Evolutionary conservation across 2,797 vertebrate genomes (phyloP), one percentile per base, ranked within the genome.

Genomic region (Xyrichtys novacula): DNA sequence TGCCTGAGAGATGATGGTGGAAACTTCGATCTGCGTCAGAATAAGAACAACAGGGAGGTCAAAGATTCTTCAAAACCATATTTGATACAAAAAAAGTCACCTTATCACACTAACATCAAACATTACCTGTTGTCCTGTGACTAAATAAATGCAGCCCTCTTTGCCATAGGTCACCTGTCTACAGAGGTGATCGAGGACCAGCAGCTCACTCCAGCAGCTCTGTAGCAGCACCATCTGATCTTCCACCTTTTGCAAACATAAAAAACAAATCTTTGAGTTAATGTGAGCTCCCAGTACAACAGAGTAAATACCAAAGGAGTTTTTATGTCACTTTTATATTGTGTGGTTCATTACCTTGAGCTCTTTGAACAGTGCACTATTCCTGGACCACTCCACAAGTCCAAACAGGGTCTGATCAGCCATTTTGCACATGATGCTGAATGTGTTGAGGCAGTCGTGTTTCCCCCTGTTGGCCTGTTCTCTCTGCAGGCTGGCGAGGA

Each of bases 391-490:
- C 77, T 95, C 93, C 78, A 95, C 94, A 9, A 95, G 86, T 7
- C 93, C 90, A 54, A 95, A 95, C 59, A 95, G 78, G 5, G 93
- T 95, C 81, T 93, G 94, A 81, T 95, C 95, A 0, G 94, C 93
- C 91, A 95, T 94, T 76, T 95, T 95, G 82, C 94, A 95, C 94
- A 95, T 95, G 78, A 95, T 94, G 73, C 93, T 95, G 76, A 95
- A 95, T 2, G 94, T 95, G 62, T 95, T 95, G 3, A 95, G 91
- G 9, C 93, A 15, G 78, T 95, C 95, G 5, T 95, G 95, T 69
- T 95, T 94, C 28, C 95, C 94, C 7, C 95, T 78, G 66, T 84
- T 92, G 58, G 92, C 92, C 72, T 95, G 93, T 43, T 95, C 95
- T 79, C 84, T 89, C 76, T 93, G 92, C 61, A 95, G 92, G 62